Conservation (phyloP, 1,140 invertebrate species). For the Rhynchophorus ferrugineus region DNA sequence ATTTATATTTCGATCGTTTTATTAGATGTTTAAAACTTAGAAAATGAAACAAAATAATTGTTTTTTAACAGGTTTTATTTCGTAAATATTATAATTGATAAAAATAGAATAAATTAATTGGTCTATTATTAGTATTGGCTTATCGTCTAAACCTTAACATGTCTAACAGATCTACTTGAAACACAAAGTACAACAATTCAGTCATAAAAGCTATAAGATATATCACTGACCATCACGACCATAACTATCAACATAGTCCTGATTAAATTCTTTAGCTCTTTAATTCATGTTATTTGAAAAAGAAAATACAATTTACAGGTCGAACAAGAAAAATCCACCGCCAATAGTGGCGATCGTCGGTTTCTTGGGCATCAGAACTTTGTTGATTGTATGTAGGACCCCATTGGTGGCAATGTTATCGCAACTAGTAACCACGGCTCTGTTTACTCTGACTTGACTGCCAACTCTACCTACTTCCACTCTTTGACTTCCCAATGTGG, state of each 20-base stretch:
- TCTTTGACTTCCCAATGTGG: constrained; percentile 42
- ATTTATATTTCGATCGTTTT: no score
- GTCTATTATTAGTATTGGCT: not conserved
- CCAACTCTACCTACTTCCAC: constrained; percentile 44
- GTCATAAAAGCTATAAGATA: constrained; percentile 5
- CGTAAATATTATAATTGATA: not conserved
- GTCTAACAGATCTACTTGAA: not conserved
- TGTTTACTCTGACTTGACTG: constrained; percentile 47
- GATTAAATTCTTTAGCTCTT: not conserved
- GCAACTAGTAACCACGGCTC: constrained; percentile 48
- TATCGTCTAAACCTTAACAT: not conserved
- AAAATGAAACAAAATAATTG: no score
- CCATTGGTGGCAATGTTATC: constrained; percentile 53
- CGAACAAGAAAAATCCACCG: constrained; percentile 39
- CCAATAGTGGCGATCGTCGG: constrained; percentile 27
- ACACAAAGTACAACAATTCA: constrained; percentile 18
- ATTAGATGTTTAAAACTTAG: no score
- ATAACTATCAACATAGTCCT: not conserved
- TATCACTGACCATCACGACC: constrained; percentile 5
- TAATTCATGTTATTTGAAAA: constrained; percentile 1
- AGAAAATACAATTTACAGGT: constrained; percentile 33
- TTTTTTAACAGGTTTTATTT: not conserved
- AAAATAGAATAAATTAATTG: constrained; percentile 1
- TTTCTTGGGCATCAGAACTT: constrained; percentile 40
- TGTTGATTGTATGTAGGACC: constrained; percentile 52